Conservation (phyloP, 2,113 vertebrate species). For the Monopterus albus region DNA sequence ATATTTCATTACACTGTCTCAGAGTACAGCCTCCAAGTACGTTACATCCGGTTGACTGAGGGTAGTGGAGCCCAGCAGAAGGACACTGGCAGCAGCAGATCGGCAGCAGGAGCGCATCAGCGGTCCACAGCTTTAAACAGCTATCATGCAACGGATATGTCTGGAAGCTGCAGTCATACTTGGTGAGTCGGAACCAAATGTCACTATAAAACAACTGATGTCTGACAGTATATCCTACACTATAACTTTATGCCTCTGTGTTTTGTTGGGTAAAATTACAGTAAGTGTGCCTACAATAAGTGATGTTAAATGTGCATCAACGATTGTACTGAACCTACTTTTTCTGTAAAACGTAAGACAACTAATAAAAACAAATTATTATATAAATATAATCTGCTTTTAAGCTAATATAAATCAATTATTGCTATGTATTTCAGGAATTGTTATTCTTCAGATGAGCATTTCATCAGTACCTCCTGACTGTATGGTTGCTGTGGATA, state of each 20-base stretch:
- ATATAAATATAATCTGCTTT: neutral
- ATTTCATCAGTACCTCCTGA: slow-evolving; percentile 42
- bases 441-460: slow-evolving; percentile 60
- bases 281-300: neutral
- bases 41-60: slow-evolving; percentile 45
- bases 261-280: no score
- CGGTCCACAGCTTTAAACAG: slow-evolving; percentile 32
- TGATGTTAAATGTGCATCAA: neutral
- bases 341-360: neutral
- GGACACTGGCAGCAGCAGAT: slow-evolving; percentile 4
- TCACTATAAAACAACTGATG: neutral
- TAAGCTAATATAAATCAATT: neutral
- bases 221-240: neutral
- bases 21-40: slow-evolving; percentile 27
- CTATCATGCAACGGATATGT: slow-evolving; percentile 43
- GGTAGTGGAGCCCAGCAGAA: slow-evolving; percentile 46
- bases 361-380: neutral
- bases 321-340: no score
- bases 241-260: no score
- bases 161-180: slow-evolving; percentile 48
- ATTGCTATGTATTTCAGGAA: slow-evolving; percentile 49
- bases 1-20: slow-evolving; percentile 6
- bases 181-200: slow-evolving; percentile 57
- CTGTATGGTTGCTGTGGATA: slow-evolving; percentile 52
- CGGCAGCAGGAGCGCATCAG: slow-evolving; percentile 33